phyloP scores from a whole-genome alignment of 2,113 vertebrate genomes.

The Seriola dumerili region DNA sequence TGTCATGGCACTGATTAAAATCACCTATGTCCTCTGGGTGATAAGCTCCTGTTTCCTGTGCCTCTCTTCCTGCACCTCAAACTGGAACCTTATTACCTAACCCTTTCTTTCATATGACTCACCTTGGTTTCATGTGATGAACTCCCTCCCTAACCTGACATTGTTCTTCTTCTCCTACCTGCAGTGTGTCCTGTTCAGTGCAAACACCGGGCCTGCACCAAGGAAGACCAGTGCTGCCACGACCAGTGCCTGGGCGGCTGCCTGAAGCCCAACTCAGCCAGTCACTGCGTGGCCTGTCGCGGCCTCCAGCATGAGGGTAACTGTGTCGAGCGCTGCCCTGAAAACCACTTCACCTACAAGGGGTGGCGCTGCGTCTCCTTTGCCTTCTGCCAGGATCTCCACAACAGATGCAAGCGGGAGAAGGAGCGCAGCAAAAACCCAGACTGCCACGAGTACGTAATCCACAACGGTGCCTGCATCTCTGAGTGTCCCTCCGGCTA shows the following conservation, averaged over 20 bases:
- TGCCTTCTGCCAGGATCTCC: constrained; percentile 92
- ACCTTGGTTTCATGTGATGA: background rate
- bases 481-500: constrained; percentile 94
- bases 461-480: constrained; percentile 92
- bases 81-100: background rate
- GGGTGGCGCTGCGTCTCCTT: constrained; percentile 95
- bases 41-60: constrained; percentile 1
- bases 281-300: constrained; percentile 91
- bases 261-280: constrained; percentile 81
- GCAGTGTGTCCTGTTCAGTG: constrained; percentile 91
- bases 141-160: background rate
- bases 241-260: constrained; percentile 94
- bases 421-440: constrained; percentile 76
- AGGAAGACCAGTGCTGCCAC: constrained; percentile 91
- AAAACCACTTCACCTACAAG: constrained; percentile 87
- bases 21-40: background rate
- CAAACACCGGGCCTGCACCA: constrained; percentile 91
- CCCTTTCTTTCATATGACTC: background rate
- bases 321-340: constrained; percentile 90
- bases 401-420: constrained; percentile 87
- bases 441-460: constrained; percentile 90
- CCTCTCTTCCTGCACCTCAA: background rate
- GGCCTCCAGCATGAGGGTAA: constrained; percentile 85
- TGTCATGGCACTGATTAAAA: constrained; percentile 2
- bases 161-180: background rate